These are phyloP conservation scores for Tamandua tetradactyla DNA, from an alignment of 2,797 vertebrate species.

Conservation along the genomic window DNA sequence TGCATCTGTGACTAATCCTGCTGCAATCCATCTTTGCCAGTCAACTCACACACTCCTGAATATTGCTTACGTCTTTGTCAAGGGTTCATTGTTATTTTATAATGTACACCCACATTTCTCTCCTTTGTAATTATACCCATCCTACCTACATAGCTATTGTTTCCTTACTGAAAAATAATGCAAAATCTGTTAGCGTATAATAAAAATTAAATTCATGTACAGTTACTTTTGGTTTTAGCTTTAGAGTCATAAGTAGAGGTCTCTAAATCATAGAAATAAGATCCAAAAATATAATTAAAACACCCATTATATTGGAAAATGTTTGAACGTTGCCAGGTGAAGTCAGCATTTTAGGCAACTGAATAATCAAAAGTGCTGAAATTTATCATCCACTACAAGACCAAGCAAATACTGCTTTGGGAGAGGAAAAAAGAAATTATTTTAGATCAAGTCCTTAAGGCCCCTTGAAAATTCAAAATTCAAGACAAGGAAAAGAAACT, in stretches of 20 bases:
- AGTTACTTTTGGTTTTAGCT: neutral
- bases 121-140: neutral
- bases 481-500: slow-evolving; percentile 32
- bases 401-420: neutral
- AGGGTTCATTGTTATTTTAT: neutral
- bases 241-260: neutral
- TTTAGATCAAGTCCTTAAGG: slow-evolving; percentile 4
- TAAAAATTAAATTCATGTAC: neutral
- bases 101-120: neutral
- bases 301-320: neutral
- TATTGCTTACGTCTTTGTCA: slow-evolving; percentile 55
- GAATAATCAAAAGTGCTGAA: neutral
- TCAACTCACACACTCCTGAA: slow-evolving; percentile 76
- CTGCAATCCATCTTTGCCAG: slow-evolving; percentile 79
- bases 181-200: no score
- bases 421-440: neutral
- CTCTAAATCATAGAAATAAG: neutral
- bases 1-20: slow-evolving; percentile 80
- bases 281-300: neutral
- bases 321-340: neutral
- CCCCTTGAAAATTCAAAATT: neutral
- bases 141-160: neutral
- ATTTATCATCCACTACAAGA: neutral
- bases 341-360: neutral
- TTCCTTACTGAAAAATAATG: neutral